Conservation (phyloP, 1,140 invertebrate species). For the Drosophila tani region DNA sequence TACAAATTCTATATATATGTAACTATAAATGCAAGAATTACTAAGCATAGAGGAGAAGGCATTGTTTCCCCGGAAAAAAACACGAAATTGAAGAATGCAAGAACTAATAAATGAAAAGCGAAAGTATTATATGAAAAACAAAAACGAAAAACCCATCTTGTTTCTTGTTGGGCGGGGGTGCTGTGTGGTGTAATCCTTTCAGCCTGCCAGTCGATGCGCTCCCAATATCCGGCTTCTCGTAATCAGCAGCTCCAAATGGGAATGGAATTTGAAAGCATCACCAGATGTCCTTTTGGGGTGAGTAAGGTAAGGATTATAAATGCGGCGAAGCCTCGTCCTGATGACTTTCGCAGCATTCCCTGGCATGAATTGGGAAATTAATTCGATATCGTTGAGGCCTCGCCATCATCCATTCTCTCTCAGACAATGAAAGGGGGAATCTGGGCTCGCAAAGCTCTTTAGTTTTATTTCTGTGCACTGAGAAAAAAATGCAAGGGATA, state of each 20-base stretch:
- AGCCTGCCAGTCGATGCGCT: not conserved
- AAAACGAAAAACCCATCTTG: not conserved
- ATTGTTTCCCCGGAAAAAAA: slow-evolving; percentile 29
- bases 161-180: not conserved
- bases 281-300: not conserved
- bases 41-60: slow-evolving; percentile 25
- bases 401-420: slow-evolving; percentile 1
- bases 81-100: slow-evolving; percentile 47
- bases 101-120: slow-evolving; percentile 57
- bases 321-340: not conserved
- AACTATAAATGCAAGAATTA: slow-evolving; percentile 48
- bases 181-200: not conserved
- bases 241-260: slow-evolving; percentile 16
- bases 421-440: not conserved
- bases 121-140: slow-evolving; percentile 51
- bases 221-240: slow-evolving; percentile 41
- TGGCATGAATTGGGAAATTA: not conserved
- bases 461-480: not conserved
- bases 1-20: slow-evolving; percentile 47
- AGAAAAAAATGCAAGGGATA: too few species aligned
- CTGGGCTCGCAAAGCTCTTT: slow-evolving; percentile 1
- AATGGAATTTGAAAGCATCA: slow-evolving; percentile 60
- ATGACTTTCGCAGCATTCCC: not conserved
- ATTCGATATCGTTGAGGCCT: not conserved
- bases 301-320: slow-evolving; percentile 16